Percentiles rank a stretch among this genome's conserved stretches.
These are phyloP conservation scores for Cuculus canorus DNA, from an alignment of 2,797 vertebrate species.

Conservation along the genomic window DNA sequence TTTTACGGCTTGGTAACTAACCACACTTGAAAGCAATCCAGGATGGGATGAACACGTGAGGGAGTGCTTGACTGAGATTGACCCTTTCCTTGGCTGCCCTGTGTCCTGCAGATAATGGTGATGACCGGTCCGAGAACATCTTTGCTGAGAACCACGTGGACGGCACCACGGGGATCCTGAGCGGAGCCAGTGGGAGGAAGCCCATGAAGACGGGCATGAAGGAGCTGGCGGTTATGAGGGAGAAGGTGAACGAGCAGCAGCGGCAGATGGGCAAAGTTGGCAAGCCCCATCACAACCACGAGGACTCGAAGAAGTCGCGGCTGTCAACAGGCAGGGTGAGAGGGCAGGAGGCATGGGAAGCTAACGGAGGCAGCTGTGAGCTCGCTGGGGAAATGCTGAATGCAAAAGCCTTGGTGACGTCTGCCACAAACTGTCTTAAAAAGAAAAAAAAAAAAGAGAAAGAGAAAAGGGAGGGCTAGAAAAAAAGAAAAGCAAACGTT, in stretches of 20 bases:
- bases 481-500: slow-evolving; percentile 3
- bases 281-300: slow-evolving; percentile 68
- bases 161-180: slow-evolving; percentile 55
- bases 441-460: background rate
- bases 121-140: slow-evolving; percentile 71
- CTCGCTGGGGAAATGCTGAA: background rate
- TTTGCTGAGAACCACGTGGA: slow-evolving; percentile 76
- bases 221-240: slow-evolving; percentile 77
- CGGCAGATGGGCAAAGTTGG: slow-evolving; percentile 76
- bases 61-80: background rate
- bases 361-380: background rate
- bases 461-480: rapidly evolving
- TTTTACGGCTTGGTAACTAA: slow-evolving; percentile 46
- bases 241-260: slow-evolving; percentile 79
- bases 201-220: slow-evolving; percentile 74
- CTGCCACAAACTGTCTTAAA: background rate
- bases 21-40: background rate
- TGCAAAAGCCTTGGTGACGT: background rate
- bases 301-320: slow-evolving; percentile 80
- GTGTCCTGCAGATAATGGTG: slow-evolving; percentile 65
- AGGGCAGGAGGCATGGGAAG: background rate
- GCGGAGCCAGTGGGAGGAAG: slow-evolving; percentile 67
- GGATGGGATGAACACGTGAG: background rate
- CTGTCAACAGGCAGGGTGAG: slow-evolving; percentile 75
- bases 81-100: slow-evolving; percentile 5